Evolutionary conservation across 2,888 invertebrate genomes (phyloP).

Genomic region (Erebia ligea): DNA sequence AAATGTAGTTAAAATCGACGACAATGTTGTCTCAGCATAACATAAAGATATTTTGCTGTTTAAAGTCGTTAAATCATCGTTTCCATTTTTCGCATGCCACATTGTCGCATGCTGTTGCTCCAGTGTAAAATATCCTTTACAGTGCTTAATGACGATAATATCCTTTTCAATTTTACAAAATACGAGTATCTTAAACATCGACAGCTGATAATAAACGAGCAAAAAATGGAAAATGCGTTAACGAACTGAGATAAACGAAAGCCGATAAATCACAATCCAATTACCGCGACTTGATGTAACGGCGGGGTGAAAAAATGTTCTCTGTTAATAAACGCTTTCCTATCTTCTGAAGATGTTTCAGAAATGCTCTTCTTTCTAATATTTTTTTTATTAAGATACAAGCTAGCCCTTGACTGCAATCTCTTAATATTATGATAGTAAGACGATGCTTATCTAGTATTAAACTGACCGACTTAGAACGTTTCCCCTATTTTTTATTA

Average conservation of each 20-base stretch:
- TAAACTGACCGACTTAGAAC: too few relatives aligned
- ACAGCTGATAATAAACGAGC: slow-evolving; percentile 36
- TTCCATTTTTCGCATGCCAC: too few relatives aligned
- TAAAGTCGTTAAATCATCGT: too few relatives aligned
- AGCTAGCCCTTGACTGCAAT: too few relatives aligned
- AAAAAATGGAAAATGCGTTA: slow-evolving; percentile 35
- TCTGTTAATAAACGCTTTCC: slow-evolving; percentile 14
- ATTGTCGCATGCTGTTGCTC: too few relatives aligned
- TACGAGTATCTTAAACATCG: slow-evolving; percentile 26
- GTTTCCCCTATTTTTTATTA: too few relatives aligned
- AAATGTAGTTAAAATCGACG: too few relatives aligned
- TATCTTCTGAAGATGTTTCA: background rate
- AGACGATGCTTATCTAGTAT: too few relatives aligned
- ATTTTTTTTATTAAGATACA: background rate
- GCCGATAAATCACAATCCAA: slow-evolving; percentile 43
- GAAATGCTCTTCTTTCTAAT: background rate
- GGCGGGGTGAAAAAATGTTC: slow-evolving; percentile 27
- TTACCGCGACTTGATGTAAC: slow-evolving; percentile 36
- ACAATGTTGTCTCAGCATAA: too few relatives aligned
- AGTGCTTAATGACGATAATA: too few relatives aligned
- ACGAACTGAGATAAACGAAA: slow-evolving; percentile 39
- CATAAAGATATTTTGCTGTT: too few relatives aligned
- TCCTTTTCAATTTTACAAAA: slow-evolving; percentile 18
- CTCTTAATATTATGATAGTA: too few relatives aligned
- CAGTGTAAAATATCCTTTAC: background rate